Conservation (phyloP, 2,113 vertebrate genomes). For the Periophthalmodon schlosseri region DNA sequence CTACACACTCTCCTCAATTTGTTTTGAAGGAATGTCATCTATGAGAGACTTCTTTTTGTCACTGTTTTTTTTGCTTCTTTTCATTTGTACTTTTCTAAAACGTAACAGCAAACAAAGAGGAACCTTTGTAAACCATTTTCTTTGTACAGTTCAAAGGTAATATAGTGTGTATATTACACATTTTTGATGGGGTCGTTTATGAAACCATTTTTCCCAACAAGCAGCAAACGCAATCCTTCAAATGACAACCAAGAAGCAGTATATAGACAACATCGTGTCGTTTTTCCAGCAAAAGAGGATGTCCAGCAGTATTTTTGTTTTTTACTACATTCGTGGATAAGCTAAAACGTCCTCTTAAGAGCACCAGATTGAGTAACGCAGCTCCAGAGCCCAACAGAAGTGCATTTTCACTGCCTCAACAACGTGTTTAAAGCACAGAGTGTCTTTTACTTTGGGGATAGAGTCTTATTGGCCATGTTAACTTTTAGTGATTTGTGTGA, state of each 20-base stretch:
- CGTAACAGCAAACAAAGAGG: conserved; percentile 42
- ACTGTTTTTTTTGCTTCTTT: conserved; percentile 47
- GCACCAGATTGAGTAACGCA: conserved; percentile 63
- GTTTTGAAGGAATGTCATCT: conserved; percentile 84
- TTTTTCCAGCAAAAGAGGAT: conserved; percentile 64
- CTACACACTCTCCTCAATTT: conserved; percentile 84
- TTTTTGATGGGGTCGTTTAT: conserved; percentile 83
- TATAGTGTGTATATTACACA: conserved; percentile 94
- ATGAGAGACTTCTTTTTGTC: conserved; percentile 77
- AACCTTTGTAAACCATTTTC: conserved; percentile 54
- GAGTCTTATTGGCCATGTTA: conserved; percentile 86
- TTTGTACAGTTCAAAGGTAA: conserved; percentile 90
- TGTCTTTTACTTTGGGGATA: conserved; percentile 82
- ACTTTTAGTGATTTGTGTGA: conserved; percentile 84
- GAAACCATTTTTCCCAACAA: conserved; percentile 80
- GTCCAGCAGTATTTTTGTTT: conserved; percentile 87
- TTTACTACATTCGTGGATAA: conserved; percentile 74
- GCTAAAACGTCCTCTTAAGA: conserved; percentile 82
- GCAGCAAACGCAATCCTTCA: conserved; percentile 53
- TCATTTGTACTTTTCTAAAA: conserved; percentile 67
- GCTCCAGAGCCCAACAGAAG: conserved; percentile 88
- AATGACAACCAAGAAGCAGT: conserved; percentile 36
- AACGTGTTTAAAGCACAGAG: conserved; percentile 70
- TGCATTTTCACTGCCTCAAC: conserved; percentile 99
- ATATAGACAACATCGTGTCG: conserved; percentile 61